phyloP scores from a whole-genome alignment of 2,797 vertebrate species.

The Xiphorhynchus erythropygius region DNA sequence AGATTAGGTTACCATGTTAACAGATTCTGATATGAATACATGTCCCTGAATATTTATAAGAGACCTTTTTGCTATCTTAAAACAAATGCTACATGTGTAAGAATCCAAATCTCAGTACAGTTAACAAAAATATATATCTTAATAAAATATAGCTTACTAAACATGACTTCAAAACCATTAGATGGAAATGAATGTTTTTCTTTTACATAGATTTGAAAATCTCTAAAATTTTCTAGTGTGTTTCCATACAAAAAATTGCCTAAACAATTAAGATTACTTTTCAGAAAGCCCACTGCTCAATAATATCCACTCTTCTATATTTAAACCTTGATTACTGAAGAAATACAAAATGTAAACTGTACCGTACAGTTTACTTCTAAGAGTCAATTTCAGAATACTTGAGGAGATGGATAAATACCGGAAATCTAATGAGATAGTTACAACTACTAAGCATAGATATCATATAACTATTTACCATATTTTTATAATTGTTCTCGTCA shows the following conservation, averaged over 20 bases:
- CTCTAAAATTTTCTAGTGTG: neutral
- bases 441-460: neutral
- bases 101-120: neutral
- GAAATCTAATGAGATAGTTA: neutral
- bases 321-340: neutral
- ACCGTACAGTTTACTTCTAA: neutral
- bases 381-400: neutral
- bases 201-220: neutral
- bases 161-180: neutral
- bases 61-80: neutral
- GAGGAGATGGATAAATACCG: neutral
- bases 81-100: neutral
- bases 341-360: neutral
- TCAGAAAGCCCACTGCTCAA: neutral
- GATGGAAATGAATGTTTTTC: neutral
- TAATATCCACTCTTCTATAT: neutral
- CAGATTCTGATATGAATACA: neutral
- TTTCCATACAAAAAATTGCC: neutral
- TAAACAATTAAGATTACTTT: neutral
- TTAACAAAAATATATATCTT: neutral
- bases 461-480: neutral
- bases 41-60: rapidly evolving
- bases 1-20: neutral
- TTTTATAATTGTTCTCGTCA: neutral
- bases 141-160: neutral